Evolutionary conservation across 1,140 invertebrate species (phyloP).

Genomic region (Zaprionus vittiger): DNA sequence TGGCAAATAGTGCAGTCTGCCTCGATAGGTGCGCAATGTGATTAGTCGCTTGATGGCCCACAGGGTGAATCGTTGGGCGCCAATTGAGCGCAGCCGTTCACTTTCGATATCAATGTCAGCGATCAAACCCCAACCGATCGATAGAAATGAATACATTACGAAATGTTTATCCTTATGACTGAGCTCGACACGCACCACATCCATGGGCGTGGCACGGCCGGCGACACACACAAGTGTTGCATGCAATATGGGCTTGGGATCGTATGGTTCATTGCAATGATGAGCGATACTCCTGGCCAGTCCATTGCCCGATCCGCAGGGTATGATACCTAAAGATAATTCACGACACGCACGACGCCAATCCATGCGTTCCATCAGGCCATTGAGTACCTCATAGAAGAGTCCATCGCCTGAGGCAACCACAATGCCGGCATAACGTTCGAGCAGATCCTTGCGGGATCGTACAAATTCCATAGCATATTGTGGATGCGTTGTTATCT

Average conservation of each 20-base stretch:
- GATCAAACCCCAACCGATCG: constrained; percentile 97
- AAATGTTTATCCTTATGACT: constrained; percentile 85
- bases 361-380: constrained; percentile 93
- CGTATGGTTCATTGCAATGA: constrained; percentile 92
- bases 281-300: constrained; percentile 93
- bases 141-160: constrained; percentile 95
- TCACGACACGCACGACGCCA: constrained; percentile 91
- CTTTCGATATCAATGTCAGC: constrained; percentile 99
- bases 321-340: constrained; percentile 94
- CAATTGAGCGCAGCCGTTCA: constrained; percentile 94
- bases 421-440: constrained; percentile 89
- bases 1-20: constrained; percentile 88
- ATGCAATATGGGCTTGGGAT: constrained; percentile 90
- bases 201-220: constrained; percentile 91
- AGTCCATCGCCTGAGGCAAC: constrained; percentile 97
- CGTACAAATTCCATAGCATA: constrained; percentile 94
- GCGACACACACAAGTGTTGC: constrained; percentile 92
- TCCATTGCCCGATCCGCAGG: constrained; percentile 98
- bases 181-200: constrained; percentile 93
- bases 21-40: constrained; percentile 89
- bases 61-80: constrained; percentile 94
- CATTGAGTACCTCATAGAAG: constrained; percentile 96
- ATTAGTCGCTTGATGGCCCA: constrained; percentile 94
- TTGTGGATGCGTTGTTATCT: constrained; percentile 94
- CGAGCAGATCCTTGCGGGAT: constrained; percentile 89